Evolutionary conservation across 2,113 vertebrate species (phyloP), one percentile per base, ranked within the genome.

Genomic region (Protobothrops flavoviridis): DNA sequence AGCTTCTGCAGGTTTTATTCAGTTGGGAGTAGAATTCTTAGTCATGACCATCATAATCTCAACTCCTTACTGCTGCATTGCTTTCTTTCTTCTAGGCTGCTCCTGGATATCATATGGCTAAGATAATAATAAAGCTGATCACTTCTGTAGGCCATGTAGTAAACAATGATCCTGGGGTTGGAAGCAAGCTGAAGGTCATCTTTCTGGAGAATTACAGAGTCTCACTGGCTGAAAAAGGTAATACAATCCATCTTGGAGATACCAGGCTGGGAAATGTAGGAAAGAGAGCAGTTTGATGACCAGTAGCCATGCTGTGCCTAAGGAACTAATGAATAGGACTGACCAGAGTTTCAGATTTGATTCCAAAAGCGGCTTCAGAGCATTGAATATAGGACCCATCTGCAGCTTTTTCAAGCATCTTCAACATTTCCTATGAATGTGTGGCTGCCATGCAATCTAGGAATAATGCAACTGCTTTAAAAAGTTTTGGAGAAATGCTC

Each of bases 151-250:
- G 97, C 88, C 97, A 98, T 0, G 98, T 99, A 94, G 98, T 99
- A 91, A 99, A 99, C 95, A 98, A 98, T 0, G 99, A 99, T 96
- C 98, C 98, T 0, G 0, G 97, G 88, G 97, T 99, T 92, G 99
- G 99, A 43, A 96, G 92, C 97, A 99, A 99, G 96, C 97, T 99
- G 96, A 99, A 99, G 95, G 98, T 99, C 96, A 98, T 99, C 97
- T 99, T 96, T 96, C 95, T 99, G 97, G 99, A 99, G 97, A 99
- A 99, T 98, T 99, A 99, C 97, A 98, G 98, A 90, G 99, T 99
- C 29, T 99, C 99, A 0, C 97, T 99, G 87, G 99, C 99, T 29
- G 99, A 99, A 95, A 99, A 99, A 98, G 99, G 99, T 99, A 97
- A 57, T 17, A 15, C 57, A 29, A 29, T 61, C 59, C 59, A 81